Evolutionary conservation across 2,797 vertebrate genomes (phyloP).

Genomic region (Cirrhinus molitorella): DNA sequence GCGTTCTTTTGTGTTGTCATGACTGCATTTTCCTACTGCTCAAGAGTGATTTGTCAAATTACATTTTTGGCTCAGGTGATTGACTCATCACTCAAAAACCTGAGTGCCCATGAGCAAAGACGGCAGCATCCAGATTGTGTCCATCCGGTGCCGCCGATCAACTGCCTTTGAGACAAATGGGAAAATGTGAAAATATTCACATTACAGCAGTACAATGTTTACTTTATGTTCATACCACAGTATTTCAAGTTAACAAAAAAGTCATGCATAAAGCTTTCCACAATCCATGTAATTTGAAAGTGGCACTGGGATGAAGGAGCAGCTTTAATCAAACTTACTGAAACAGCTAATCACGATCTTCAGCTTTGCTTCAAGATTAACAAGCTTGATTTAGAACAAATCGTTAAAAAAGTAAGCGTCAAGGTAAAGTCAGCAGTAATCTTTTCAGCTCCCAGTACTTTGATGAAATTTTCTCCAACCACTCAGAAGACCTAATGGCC

Average conservation of each 20-base stretch:
- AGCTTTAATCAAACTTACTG: neutral
- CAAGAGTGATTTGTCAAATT: no score
- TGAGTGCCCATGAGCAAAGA: neutral
- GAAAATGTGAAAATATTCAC: neutral
- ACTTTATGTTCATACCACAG: no score
- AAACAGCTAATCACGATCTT: neutral
- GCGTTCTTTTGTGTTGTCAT: no score
- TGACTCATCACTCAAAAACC: no score
- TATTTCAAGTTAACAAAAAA: neutral
- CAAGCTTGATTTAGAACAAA: neutral
- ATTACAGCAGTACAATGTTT: neutral
- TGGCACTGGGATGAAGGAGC: neutral
- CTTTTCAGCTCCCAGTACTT: neutral
- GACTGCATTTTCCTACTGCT: no score
- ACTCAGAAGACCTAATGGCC: slow-evolving; percentile 32
- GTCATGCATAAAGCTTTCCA: neutral
- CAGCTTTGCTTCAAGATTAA: neutral
- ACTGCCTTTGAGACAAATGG: neutral
- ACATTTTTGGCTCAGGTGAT: no score
- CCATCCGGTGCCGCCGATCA: neutral
- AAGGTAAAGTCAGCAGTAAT: neutral
- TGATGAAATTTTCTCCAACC: neutral
- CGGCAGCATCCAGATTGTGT: neutral
- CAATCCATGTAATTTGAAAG: neutral
- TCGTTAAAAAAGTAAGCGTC: no score